A percentile compares a stretch with the other conserved stretches of the same genome.
phyloP scores from a whole-genome alignment of 2,888 invertebrate genomes.

The Sinohyriopsis cumingii region DNA sequence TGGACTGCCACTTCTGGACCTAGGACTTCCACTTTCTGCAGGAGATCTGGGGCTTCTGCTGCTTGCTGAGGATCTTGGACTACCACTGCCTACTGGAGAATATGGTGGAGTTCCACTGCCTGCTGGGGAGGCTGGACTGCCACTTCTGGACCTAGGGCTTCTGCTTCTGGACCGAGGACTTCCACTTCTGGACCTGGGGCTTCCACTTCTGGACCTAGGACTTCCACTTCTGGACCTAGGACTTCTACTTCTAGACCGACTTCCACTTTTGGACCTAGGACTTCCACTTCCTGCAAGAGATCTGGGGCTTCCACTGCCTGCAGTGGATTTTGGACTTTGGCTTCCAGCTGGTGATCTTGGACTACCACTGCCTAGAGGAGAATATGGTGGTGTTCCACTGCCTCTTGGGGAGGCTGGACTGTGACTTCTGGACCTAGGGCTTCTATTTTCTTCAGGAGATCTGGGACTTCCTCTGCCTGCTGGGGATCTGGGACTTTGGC shows the following conservation, averaged over 20 bases:
- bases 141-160: conserved; percentile 34
- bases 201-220: conserved; percentile 18
- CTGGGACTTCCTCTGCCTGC: conserved; percentile 24
- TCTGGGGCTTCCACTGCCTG: conserved; percentile 17
- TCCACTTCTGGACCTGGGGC: conserved; percentile 10
- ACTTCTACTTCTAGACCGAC: conserved; percentile 20
- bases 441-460: conserved; percentile 23
- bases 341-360: conserved; percentile 34
- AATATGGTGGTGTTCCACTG: conserved; percentile 12
- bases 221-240: conserved; percentile 1
- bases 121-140: conserved; percentile 22
- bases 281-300: conserved; percentile 21
- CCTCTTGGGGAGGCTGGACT: conserved; percentile 7
- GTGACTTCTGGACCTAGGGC: conserved; percentile 22
- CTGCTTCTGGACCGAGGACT: conserved; percentile 27
- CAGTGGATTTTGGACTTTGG: conserved; percentile 29
- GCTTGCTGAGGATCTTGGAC: conserved; percentile 37
- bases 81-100: conserved; percentile 39
- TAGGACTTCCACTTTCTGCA: too few species aligned
- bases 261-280: conserved; percentile 20
- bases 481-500: conserved; percentile 28
- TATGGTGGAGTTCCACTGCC: conserved; percentile 36
- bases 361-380: conserved; percentile 8
- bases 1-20: too few species aligned
- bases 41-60: conserved; percentile 16